Evolutionary conservation across 2,888 invertebrate genomes (phyloP).

Genomic region (Scaeva pyrastri): DNA sequence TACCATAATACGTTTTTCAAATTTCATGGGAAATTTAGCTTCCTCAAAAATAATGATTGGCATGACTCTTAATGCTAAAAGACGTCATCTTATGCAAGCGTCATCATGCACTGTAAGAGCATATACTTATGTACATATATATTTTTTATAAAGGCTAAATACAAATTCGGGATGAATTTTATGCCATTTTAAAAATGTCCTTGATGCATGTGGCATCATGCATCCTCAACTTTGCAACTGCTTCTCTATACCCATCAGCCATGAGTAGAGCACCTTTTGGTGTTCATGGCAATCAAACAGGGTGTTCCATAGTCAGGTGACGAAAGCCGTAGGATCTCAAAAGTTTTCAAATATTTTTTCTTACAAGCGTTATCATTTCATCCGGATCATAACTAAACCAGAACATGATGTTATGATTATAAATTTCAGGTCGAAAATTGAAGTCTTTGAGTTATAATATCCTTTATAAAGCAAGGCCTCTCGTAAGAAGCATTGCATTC

Average conservation of each 20-base stretch:
- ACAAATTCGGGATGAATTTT: constrained; percentile 1
- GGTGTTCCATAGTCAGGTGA: too few species aligned
- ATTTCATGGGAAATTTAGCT: background rate
- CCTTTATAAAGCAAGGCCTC: too few species aligned
- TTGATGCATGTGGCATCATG: background rate
- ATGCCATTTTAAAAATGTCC: constrained; percentile 1
- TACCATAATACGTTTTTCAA: background rate
- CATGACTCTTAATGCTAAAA: background rate
- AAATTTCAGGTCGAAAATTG: too few species aligned
- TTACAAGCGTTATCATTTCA: too few species aligned
- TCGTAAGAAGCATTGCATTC: too few species aligned
- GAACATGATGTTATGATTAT: too few species aligned
- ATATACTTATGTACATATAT: too few species aligned
- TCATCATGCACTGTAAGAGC: background rate
- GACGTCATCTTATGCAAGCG: background rate
- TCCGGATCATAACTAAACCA: too few species aligned
- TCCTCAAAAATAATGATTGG: background rate
- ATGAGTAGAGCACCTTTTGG: background rate
- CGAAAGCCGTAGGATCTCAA: too few species aligned
- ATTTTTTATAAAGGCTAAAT: background rate
- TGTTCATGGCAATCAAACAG: background rate
- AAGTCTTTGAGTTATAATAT: too few species aligned
- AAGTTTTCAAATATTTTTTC: too few species aligned
- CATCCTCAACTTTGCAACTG: background rate
- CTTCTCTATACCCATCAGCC: background rate